Base-by-base conservation (phyloP, 2,888 invertebrate species). In the Drosophila quinaria region DNA sequence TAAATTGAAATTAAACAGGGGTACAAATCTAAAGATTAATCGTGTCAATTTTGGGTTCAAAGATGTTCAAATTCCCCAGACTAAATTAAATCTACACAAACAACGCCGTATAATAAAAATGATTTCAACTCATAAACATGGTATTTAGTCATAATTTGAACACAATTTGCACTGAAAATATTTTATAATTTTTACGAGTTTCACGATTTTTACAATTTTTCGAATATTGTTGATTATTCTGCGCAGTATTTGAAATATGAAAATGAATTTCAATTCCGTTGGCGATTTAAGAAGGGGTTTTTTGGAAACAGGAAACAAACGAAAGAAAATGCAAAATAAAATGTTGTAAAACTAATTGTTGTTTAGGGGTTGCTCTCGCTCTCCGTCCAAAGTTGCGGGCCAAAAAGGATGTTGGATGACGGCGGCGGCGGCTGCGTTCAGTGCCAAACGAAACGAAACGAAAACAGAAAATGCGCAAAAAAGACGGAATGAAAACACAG, bases 381-480 rank as follows among this genome's bases (percentile, higher is more conserved):
- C 62, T 51, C 22, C 19, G 15, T 42, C 37, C 31, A 33, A 55
- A 55, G 55, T 55, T 55, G 31, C 13, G 67, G 55, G 68, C 62
- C 62, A 41, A 56, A 62, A 65, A 85, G 75, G 89, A 87, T 87
- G 72, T 89, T 49, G 63, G 22, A 62, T 66, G 59, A 59, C 59
- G 63, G 62, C 59, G 60, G 33, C 50, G 39, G 35, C 42, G 22
- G 22, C 60, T 19, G 33, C 60, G 56, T 50, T 55, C 75, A 54
- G 59, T 64, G 61, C 44, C 59, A 70, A 70, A 44, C 80, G 62
- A 70, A 78, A 67, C 76, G 74, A 61, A 86, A 89, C 77, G 77
- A 73, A 86, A 83, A 89, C 84, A 89, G 81, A 85, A 80, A 78
- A 89, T 86, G 83, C 86, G 90, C 90, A 89, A 89, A 87, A 87